These are phyloP conservation scores for Volucella zonaria DNA, from an alignment of 2,888 invertebrate species.

Conservation along the genomic window DNA sequence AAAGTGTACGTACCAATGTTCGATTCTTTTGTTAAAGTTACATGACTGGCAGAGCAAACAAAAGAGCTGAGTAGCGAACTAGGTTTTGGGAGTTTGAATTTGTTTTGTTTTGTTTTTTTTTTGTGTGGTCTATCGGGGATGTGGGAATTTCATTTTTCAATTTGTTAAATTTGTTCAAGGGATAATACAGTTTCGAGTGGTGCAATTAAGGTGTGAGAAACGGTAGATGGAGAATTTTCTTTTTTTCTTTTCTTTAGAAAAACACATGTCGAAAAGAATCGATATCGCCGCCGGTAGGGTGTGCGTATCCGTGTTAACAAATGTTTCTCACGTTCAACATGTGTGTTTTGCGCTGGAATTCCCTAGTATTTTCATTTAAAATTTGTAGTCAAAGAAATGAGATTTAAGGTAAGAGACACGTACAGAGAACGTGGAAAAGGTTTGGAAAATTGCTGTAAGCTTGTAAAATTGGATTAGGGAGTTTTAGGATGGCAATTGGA, in stretches of 20 bases:
- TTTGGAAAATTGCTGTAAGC: constrained; percentile 26
- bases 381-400: constrained; percentile 33
- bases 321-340: constrained; percentile 65
- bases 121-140: constrained; percentile 43
- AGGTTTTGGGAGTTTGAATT: background rate
- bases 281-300: background rate
- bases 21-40: constrained; percentile 44
- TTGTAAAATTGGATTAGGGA: constrained; percentile 10
- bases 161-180: constrained; percentile 15
- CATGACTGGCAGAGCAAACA: constrained; percentile 37
- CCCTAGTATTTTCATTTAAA: constrained; percentile 41
- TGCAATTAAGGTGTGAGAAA: constrained; percentile 54
- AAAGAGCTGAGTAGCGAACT: constrained; percentile 44
- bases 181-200: constrained; percentile 34
- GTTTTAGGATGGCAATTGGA: constrained; percentile 3
- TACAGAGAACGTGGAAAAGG: background rate
- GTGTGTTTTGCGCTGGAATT: constrained; percentile 52
- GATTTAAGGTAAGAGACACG: constrained; percentile 38
- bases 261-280: constrained; percentile 48
- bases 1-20: constrained; percentile 29
- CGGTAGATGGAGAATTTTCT: background rate
- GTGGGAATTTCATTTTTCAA: constrained; percentile 58
- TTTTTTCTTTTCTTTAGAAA: background rate
- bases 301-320: constrained; percentile 18
- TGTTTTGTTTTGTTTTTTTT: constrained; percentile 3